phyloP scores from a whole-genome alignment of 2,113 vertebrate species.

The Sitta europaea region DNA sequence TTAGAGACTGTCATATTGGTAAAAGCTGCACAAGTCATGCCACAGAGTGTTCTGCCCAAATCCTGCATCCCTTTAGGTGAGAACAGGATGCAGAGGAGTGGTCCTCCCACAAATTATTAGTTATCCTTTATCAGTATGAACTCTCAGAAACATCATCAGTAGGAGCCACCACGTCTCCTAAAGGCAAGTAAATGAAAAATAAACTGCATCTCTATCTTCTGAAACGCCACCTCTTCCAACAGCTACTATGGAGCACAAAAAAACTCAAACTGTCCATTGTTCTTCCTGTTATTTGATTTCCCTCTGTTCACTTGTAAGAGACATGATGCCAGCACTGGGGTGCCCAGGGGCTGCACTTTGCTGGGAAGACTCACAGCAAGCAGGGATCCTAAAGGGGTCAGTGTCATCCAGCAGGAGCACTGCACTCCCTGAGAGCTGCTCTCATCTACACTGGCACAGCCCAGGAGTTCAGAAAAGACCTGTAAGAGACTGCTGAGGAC shows the following conservation, averaged over 20 bases:
- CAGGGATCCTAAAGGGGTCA: not conserved
- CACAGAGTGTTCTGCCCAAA: not conserved
- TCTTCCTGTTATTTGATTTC: not conserved
- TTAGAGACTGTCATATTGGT: not conserved
- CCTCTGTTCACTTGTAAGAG: not conserved
- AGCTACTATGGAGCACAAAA: not conserved
- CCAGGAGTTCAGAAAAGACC: not conserved
- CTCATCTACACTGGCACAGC: not conserved
- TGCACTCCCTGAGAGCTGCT: not conserved
- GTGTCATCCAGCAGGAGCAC: not conserved
- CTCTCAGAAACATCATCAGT: not conserved
- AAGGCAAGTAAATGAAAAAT: not conserved
- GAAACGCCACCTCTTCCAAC: not conserved
- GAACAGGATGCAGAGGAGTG: not conserved
- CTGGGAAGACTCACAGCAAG: not conserved
- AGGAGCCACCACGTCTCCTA: not conserved
- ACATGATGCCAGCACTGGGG: rapidly evolving
- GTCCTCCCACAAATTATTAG: not conserved
- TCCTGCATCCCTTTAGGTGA: not conserved
- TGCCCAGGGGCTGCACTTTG: not conserved
- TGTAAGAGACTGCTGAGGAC: not conserved
- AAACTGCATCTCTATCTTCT: not conserved
- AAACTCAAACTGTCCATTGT: not conserved
- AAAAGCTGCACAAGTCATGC: not conserved
- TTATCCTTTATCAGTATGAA: not conserved